Percentiles rank a stretch among this genome's conserved stretches.
Evolutionary conservation across 2,888 invertebrate species (phyloP).

Genomic region (Lingula anatina): DNA sequence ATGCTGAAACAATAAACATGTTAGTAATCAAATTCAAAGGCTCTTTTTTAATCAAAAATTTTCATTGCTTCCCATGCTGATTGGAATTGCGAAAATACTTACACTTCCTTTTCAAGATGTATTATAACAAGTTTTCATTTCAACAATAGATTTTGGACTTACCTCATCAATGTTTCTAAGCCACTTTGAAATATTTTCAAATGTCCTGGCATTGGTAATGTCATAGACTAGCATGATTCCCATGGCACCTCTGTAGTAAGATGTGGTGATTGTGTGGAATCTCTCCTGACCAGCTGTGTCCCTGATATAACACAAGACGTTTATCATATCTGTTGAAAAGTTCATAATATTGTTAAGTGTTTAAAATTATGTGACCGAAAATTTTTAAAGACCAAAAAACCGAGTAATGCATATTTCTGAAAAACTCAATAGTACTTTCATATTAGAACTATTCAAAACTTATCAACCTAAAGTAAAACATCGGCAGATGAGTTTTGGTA

Average conservation of each 20-base stretch:
- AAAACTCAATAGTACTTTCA: neutral
- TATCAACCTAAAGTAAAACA: too few relatives aligned
- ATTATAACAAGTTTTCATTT: neutral
- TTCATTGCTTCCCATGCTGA: too few relatives aligned
- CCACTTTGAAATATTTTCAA: conserved; percentile 98
- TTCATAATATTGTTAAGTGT: too few relatives aligned
- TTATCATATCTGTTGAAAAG: too few relatives aligned
- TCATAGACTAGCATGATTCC: conserved; percentile 93
- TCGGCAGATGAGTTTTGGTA: too few relatives aligned
- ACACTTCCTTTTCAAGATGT: too few relatives aligned
- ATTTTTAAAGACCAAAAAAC: neutral
- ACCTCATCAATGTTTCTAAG: conserved; percentile 96
- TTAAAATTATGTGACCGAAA: neutral
- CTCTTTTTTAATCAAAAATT: too few relatives aligned
- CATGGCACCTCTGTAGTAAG: conserved; percentile 97
- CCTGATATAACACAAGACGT: conserved; percentile 53
- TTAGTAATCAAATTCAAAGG: too few relatives aligned
- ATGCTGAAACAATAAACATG: conserved; percentile 62
- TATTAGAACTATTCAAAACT: too few relatives aligned
- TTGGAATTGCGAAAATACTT: too few relatives aligned
- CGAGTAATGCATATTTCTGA: neutral
- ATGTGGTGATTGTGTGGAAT: conserved; percentile 97
- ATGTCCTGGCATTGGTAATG: conserved; percentile 94
- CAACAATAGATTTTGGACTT: conserved; percentile 1
- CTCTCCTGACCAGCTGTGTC: conserved; percentile 94